These are phyloP conservation scores for Hylaeus anthracinus DNA, from an alignment of 1,140 invertebrate species.

Conservation along the genomic window DNA sequence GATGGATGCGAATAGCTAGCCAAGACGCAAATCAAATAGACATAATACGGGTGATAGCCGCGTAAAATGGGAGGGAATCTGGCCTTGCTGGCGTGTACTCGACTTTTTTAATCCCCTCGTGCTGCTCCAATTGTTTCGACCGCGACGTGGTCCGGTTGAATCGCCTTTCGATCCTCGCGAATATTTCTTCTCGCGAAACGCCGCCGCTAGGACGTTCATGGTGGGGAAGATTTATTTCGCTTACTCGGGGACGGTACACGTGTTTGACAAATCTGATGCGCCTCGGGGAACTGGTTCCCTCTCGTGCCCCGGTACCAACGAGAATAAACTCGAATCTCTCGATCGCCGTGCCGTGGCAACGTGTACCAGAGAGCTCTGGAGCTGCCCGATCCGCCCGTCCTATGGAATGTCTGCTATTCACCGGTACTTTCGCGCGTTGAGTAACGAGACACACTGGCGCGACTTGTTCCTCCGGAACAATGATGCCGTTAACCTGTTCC, in stretches of 20 bases:
- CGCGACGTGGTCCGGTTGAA: neutral
- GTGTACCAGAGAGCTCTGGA: constrained; percentile 3
- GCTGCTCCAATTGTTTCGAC: constrained; percentile 37
- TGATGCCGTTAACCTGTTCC: constrained; percentile 32
- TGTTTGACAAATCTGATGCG: constrained; percentile 32
- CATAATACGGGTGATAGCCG: too few species aligned
- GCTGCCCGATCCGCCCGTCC: neutral
- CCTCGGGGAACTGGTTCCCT: constrained; percentile 19
- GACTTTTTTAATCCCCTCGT: constrained; percentile 3
- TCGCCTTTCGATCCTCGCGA: neutral
- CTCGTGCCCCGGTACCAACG: too few species aligned
- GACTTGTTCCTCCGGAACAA: neutral
- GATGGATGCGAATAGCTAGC: too few species aligned
- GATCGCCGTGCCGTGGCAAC: neutral
- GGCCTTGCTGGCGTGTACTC: constrained; percentile 23
- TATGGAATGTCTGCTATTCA: constrained; percentile 44
- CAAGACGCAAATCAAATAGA: too few species aligned
- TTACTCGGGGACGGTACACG: constrained; percentile 9
- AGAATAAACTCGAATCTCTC: constrained; percentile 13
- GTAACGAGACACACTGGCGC: constrained; percentile 45
- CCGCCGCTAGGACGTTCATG: too few species aligned
- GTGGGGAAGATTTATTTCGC: neutral
- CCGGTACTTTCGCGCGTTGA: constrained; percentile 49
- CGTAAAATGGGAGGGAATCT: constrained; percentile 3
- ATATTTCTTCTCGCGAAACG: neutral